Percentiles rank a stretch among this genome's conserved stretches.
Conservation (phyloP, 1,140 invertebrate genomes). For the Helicoverpa armigera region DNA sequence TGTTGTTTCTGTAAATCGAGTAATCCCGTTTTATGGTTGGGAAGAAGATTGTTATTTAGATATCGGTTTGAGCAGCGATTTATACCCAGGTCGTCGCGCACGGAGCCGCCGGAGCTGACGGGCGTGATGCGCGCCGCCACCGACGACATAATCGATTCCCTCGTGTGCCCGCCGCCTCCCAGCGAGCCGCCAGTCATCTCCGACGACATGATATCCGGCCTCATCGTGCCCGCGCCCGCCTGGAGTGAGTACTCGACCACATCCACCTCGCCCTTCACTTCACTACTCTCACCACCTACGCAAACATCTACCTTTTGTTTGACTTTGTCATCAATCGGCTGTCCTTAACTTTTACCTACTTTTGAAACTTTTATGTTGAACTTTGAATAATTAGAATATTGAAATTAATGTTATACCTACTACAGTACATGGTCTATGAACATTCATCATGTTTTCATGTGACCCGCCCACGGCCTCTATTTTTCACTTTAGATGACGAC, state of each 20-base stretch:
- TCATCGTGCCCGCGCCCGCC: slow-evolving; percentile 98
- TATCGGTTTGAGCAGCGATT: slow-evolving; percentile 41
- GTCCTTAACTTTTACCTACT: not conserved
- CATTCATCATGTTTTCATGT: slow-evolving; percentile 23
- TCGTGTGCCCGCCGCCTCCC: slow-evolving; percentile 98
- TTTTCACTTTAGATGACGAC: slow-evolving; percentile 24
- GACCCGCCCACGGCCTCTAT: not conserved
- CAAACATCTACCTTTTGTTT: not conserved
- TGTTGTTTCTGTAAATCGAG: slow-evolving; percentile 42
- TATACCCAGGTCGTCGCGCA: slow-evolving; percentile 92
- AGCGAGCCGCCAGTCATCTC: slow-evolving; percentile 96
- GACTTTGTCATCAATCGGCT: not conserved
- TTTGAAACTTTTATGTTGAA: not conserved
- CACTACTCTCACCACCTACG: not conserved
- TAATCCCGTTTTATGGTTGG: slow-evolving; percentile 28
- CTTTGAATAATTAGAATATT: not conserved
- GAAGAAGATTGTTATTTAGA: slow-evolving; percentile 17
- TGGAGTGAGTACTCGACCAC: slow-evolving; percentile 90
- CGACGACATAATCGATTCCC: slow-evolving; percentile 97
- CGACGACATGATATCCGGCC: slow-evolving; percentile 97
- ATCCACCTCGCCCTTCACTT: not conserved
- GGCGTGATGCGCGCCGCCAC: slow-evolving; percentile 93
- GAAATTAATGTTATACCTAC: not conserved
- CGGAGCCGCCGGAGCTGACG: slow-evolving; percentile 95
- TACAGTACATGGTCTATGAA: not conserved